Base-by-base conservation (phyloP, 2,797 vertebrate genomes). In the Glyptemys insculpta region DNA sequence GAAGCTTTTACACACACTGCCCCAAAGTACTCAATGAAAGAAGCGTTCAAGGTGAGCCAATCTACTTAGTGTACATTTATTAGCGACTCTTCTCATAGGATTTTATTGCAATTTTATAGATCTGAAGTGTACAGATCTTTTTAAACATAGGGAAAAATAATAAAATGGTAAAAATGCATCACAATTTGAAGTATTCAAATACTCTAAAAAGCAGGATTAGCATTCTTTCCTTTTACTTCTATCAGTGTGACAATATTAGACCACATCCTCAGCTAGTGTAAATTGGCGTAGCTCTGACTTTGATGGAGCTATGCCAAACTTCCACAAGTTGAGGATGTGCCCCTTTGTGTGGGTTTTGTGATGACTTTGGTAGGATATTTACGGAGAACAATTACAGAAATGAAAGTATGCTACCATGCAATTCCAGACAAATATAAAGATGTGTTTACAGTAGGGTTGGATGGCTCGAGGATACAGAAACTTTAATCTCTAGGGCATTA, bases 1-100 rank as follows among this genome's bases (percentile, higher is more conserved):
- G 96, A 97, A 97, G 97, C 95, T 98, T 97, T 94, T 85, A 84
- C 91, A 96, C 92, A 97, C 96, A 98, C 97, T 93, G 90, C 88
- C 94, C 95, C 53, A 85, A 90, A 85, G 87, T 96, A 80, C 94
- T 93, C 84, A 84, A 94, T 95, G 94, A 90, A 96, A 94, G 86
- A 87, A 94, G 52, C 83, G 81, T 91, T 97, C 90, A 96, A 93
- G 94, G 95, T 93, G 91, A 97, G 89, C 83, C 87, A 90, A 87
- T 62, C 34, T 54, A 85, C 90, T 86, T 78, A 85, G 90, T 83
- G 82, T 79, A 89, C 83, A 86, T 83, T 93, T 95, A 84, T 88
- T 95, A 90, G 87, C 78, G 86, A 91, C 0, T 3, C 90, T 83
- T 92, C 88, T 94, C 59, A 81, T 80, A 90, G 82, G 87, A 79